These are phyloP conservation scores for Nephila pilipes DNA, from an alignment of 1,140 invertebrate species.

Conservation along the genomic window DNA sequence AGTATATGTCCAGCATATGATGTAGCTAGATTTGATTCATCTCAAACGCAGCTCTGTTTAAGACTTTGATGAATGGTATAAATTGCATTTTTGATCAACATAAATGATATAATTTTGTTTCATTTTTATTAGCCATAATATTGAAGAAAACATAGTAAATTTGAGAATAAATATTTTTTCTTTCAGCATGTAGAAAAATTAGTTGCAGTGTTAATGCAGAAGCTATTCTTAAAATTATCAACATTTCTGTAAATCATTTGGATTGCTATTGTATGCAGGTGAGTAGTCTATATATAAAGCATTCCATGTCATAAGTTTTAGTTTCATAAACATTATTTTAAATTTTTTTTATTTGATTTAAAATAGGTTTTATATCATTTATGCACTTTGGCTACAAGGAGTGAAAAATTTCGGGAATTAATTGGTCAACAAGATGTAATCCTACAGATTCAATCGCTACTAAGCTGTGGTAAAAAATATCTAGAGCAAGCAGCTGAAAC, in stretches of 20 bases:
- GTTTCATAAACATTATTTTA: not conserved
- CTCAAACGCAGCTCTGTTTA: too few species aligned
- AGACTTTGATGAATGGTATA: too few species aligned
- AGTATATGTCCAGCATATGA: too few species aligned
- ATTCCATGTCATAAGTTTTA: not conserved
- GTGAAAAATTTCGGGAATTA: not conserved
- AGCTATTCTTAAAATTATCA: not conserved
- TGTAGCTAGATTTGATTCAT: too few species aligned
- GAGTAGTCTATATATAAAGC: not conserved
- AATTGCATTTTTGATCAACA: too few species aligned
- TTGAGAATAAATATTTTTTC: not conserved
- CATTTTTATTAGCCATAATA: too few species aligned
- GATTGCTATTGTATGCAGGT: not conserved
- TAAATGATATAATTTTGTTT: too few species aligned
- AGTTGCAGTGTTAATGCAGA: not conserved
- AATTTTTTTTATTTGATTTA: not conserved
- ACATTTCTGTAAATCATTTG: not conserved
- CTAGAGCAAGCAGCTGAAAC: not conserved
- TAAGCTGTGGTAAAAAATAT: not conserved
- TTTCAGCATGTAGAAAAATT: not conserved
- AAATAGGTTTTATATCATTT: conserved; percentile 40
- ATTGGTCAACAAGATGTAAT: not conserved
- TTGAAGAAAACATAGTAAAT: too few species aligned
- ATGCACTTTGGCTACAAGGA: not conserved
- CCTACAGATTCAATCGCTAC: not conserved